A percentile compares a stretch with the other conserved stretches of the same genome.
phyloP scores from a whole-genome alignment of 2,797 vertebrate species.

The Emys orbicularis region DNA sequence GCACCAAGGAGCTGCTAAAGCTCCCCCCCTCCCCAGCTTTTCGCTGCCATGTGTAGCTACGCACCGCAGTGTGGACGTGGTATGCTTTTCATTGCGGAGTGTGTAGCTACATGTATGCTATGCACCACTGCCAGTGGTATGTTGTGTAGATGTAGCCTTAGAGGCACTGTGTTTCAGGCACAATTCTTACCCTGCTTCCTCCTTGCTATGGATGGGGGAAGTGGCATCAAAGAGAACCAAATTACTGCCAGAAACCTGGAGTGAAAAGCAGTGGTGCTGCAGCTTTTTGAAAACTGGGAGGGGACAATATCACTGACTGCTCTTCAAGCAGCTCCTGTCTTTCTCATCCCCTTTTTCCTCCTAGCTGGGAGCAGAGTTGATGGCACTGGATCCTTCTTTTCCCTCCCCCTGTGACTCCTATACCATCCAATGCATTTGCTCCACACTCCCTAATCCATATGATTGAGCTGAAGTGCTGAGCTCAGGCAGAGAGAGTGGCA shows the following conservation, averaged over 20 bases:
- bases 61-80: background rate
- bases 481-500: background rate
- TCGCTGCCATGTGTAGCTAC: background rate
- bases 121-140: background rate
- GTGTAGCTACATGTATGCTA: background rate
- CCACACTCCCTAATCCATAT: background rate
- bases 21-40: background rate
- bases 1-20: background rate
- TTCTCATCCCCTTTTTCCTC: background rate
- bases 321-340: background rate
- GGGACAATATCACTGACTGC: background rate
- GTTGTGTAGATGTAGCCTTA: background rate
- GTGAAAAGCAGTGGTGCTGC: background rate
- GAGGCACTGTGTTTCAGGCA: background rate
- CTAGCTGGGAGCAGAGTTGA: background rate
- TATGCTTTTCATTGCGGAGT: background rate
- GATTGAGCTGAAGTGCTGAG: background rate
- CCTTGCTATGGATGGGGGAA: background rate
- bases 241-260: background rate
- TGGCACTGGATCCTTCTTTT: background rate
- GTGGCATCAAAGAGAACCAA: background rate
- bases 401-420: fast-evolving
- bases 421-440: fast-evolving
- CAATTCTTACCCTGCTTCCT: background rate
- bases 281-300: background rate